These are phyloP conservation scores for Oryzaephilus surinamensis DNA, from an alignment of 1,140 invertebrate genomes.

Conservation along the genomic window DNA sequence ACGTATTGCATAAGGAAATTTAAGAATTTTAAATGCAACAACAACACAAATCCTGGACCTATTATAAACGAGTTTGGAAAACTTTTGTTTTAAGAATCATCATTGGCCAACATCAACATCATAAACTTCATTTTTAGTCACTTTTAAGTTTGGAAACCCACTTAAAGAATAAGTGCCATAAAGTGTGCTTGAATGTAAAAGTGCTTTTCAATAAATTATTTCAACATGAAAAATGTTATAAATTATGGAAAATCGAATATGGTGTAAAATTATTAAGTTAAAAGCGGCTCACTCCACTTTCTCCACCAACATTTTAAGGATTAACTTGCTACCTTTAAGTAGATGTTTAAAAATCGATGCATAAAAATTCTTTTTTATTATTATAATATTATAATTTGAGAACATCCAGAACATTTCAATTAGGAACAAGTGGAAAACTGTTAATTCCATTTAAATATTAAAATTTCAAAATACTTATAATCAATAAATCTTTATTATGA, in stretches of 20 bases:
- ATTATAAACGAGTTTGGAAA: too few species aligned
- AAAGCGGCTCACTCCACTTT: constrained; percentile 11
- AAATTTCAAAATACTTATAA: too few species aligned
- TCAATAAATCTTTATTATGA: too few species aligned
- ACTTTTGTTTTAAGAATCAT: background rate
- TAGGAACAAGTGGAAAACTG: too few species aligned
- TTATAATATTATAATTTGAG: too few species aligned
- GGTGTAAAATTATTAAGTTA: constrained; percentile 1
- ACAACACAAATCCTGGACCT: too few species aligned
- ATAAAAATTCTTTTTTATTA: too few species aligned
- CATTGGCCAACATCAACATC: constrained; percentile 18
- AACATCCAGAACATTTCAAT: too few species aligned
- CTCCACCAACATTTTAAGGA: constrained; percentile 8
- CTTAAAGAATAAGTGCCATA: constrained; percentile 24
- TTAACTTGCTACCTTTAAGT: constrained; percentile 12
- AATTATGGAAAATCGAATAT: constrained; percentile 15
- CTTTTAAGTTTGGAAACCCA: constrained; percentile 17
- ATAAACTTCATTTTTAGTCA: constrained; percentile 25
- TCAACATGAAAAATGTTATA: constrained; percentile 26
- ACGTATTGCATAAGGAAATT: too few species aligned
- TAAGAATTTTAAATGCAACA: too few species aligned
- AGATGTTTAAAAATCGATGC: too few species aligned
- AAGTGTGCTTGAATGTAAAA: constrained; percentile 28
- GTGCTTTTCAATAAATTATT: constrained; percentile 32
- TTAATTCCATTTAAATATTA: too few species aligned